Evolutionary conservation across 2,888 invertebrate genomes (phyloP).

Genomic region (Lamproptera curius): DNA sequence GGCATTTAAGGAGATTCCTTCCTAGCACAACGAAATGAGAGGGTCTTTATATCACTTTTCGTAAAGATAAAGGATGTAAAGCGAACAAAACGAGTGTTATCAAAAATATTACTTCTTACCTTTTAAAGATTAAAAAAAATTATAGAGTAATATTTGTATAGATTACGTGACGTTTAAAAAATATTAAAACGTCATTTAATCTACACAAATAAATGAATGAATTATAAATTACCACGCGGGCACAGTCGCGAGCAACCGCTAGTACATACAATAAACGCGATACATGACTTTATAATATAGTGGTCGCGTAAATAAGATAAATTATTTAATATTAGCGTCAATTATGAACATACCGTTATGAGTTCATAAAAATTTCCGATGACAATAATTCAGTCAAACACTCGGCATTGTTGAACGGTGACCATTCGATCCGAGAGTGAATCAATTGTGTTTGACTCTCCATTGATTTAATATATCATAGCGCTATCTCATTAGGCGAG

Average conservation of each 20-base stretch:
- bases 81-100: background rate
- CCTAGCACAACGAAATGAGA: background rate
- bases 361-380: conserved; percentile 16
- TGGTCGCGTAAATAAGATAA: no score
- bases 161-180: no score
- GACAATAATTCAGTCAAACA: conserved; percentile 20
- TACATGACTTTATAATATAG: no score
- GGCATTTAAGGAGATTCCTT: conserved; percentile 8
- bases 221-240: no score
- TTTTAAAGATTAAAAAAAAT: background rate
- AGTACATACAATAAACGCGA: no score
- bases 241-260: no score
- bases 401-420: conserved; percentile 20
- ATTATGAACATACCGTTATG: conserved; percentile 7
- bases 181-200: no score
- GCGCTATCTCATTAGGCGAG: conserved; percentile 31
- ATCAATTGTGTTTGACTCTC: conserved; percentile 20
- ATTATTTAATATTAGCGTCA: no score
- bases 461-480: conserved; percentile 33
- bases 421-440: conserved; percentile 1
- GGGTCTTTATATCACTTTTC: background rate
- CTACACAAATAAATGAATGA: no score
- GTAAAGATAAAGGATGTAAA: background rate
- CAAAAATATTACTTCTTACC: background rate
- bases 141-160: no score